Conservation (phyloP, 2,113 vertebrate species). For the Pipa parva region DNA sequence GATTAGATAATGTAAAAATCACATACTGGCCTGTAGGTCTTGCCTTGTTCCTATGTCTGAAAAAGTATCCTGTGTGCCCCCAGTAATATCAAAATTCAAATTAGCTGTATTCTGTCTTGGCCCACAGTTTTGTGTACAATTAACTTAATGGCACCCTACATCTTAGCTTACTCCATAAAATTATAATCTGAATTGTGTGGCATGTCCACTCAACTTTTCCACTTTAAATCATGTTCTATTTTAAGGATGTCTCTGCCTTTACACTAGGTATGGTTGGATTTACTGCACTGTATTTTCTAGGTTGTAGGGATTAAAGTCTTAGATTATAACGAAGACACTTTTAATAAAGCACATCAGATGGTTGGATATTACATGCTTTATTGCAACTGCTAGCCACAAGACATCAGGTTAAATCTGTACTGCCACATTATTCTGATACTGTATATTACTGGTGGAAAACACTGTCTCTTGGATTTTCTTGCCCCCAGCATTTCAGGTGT, state of each 20-base stretch:
- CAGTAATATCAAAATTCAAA: neutral
- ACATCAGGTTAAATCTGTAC: neutral
- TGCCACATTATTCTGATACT: slow-evolving; percentile 6
- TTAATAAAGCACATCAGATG: no score
- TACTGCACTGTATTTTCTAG: neutral
- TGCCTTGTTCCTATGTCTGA: neutral
- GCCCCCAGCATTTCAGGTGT: slow-evolving; percentile 22
- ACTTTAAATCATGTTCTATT: no score
- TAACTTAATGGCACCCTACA: no score
- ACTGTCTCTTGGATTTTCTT: neutral
- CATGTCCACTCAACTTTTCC: no score
- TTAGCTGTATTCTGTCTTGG: neutral
- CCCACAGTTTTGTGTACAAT: no score
- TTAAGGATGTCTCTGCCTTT: neutral
- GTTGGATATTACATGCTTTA: neutral
- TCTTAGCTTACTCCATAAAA: no score
- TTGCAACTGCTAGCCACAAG: neutral
- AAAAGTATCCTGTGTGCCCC: neutral
- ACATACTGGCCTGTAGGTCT: neutral
- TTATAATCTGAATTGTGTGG: no score
- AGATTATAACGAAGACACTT: no score
- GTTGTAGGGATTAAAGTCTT: no score
- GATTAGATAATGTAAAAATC: slow-evolving; percentile 2
- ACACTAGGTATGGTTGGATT: neutral
- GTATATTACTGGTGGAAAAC: neutral